Conservation (phyloP, 37 sponge, comb jelly and placozoan genomes). For the Cliona cf. orientalis region DNA sequence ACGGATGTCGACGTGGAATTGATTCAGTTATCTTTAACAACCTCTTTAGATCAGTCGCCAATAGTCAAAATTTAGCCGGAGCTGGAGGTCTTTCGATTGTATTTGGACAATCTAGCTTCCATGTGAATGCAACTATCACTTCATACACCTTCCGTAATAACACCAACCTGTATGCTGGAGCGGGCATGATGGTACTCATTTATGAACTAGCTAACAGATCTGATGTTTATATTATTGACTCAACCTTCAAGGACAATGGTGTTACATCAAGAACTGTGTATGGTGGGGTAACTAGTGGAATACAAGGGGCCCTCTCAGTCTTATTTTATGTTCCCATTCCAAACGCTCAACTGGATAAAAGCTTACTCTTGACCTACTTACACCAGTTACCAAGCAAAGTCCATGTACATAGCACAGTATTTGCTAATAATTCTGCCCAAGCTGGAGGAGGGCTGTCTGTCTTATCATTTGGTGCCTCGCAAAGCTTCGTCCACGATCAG, state of each 20-base stretch:
- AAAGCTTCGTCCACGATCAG: constrained; percentile 13
- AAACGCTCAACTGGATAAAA: not conserved
- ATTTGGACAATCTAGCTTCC: constrained; percentile 28
- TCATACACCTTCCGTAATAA: constrained; percentile 36
- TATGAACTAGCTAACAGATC: constrained; percentile 21
- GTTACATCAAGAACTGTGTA: not conserved
- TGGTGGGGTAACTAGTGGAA: not conserved
- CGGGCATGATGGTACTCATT: constrained; percentile 9
- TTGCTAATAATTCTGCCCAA: not conserved
- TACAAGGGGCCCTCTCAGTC: not conserved
- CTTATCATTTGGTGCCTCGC: constrained; percentile 11
- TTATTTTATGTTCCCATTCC: not conserved
- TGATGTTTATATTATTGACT: constrained; percentile 15
- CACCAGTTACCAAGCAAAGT: not conserved
- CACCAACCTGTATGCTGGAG: constrained; percentile 21
- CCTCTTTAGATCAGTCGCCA: too few relatives aligned
- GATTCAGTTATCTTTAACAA: too few relatives aligned
- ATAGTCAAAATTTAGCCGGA: too few relatives aligned
- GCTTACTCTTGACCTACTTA: not conserved
- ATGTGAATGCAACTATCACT: not conserved
- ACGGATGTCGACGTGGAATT: too few relatives aligned
- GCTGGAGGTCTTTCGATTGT: constrained; percentile 54
- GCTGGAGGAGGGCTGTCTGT: constrained; percentile 16
- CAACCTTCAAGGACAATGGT: constrained; percentile 28
- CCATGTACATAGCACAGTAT: not conserved